Evolutionary conservation across 2,797 vertebrate species (phyloP).

Genomic region (Xenops minutus): DNA sequence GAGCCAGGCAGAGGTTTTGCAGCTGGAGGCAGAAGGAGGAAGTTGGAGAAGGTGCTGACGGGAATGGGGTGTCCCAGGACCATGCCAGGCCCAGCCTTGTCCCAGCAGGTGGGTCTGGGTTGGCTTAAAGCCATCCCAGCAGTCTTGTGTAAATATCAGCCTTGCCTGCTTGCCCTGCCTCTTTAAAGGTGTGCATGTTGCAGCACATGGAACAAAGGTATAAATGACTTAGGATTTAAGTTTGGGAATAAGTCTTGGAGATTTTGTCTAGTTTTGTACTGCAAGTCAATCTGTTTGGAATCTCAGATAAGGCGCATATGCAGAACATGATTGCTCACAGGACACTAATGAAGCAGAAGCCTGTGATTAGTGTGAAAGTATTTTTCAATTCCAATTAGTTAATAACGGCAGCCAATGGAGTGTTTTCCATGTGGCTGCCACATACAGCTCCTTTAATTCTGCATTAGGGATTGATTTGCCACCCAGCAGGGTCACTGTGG

Average conservation of each 20-base stretch:
- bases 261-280: not conserved
- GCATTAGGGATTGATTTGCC: not conserved
- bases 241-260: not conserved
- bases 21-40: not conserved
- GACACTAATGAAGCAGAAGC: not conserved
- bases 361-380: not conserved
- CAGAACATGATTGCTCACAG: not conserved
- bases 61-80: too few relatives aligned
- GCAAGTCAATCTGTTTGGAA: not conserved
- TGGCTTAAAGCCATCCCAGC: not conserved
- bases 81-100: not conserved
- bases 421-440: not conserved
- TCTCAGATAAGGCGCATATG: not conserved
- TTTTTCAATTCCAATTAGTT: not conserved
- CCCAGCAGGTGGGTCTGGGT: not conserved
- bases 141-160: not conserved
- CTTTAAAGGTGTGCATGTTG: too few relatives aligned
- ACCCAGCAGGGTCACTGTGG: not conserved
- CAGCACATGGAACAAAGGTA: rapidly evolving
- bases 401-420: not conserved
- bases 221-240: not conserved
- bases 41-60: not conserved
- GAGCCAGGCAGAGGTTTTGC: not conserved
- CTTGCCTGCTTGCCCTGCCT: not conserved
- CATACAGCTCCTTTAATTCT: not conserved